Evolutionary conservation across 2,888 invertebrate genomes (phyloP), one percentile per base, ranked within the genome.

Genomic region (Ophion obscuratus): DNA sequence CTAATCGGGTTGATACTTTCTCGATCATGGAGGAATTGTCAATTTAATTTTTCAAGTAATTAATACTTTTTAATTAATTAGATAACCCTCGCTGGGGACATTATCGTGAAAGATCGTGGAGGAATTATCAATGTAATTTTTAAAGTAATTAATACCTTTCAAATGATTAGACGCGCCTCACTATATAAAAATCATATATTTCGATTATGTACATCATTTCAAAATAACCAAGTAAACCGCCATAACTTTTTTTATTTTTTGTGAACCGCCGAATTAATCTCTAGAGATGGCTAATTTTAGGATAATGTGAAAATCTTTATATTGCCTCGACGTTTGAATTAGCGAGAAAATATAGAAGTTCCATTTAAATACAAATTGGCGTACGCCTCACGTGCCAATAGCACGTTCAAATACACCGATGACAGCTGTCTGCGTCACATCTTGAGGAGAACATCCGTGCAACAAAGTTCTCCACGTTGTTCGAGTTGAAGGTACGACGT

Each of bases 381-480:
- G 47, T 44, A 27, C 62, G 40, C 36, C 47, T 64, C 75, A 47
- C 47, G 75, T 64, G 31, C 64, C 27, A 47, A 24, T 27, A 24
- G 27, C 68, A 59, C 59, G 59, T 9, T n/a, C 59, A 57, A 77
- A 67, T 20, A 20, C 53, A 59, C 53, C 40, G 59, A 68, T 68
- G 78, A 61, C 78, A 70, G 61, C n/a, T 61, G 78, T 44, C 44
- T 27, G 68, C 20, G 47, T 64, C 71, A 62, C 62, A 53, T 62
- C 20, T 14, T 70, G 36, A 7, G 11, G 53, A 47, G 44, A 53
- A 79, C 36, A 71, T 62, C 62, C 62, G 71, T 47, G 61, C 47
- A 71, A 53, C 62, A 71, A 79, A 79, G 71, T 79, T 79, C 57
- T 73, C 53, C 31, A 53, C 47, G 62, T 79, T 67, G 66, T 57